Percentiles rank a stretch among this genome's conserved stretches.
Evolutionary conservation across 1,140 invertebrate genomes (phyloP).

Genomic region (Conus ventricosus): DNA sequence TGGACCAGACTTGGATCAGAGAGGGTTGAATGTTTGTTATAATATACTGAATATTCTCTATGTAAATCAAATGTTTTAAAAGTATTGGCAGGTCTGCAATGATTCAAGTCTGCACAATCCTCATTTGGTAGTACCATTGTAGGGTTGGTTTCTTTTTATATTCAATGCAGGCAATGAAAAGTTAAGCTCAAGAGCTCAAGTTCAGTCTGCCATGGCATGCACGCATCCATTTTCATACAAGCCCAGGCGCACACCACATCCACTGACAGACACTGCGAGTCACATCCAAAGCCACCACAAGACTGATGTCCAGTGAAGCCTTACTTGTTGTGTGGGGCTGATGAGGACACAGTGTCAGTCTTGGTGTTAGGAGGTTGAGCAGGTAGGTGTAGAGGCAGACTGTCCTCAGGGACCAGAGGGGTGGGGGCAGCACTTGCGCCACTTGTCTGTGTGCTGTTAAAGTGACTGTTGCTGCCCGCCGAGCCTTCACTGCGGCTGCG

Average conservation of each 20-base stretch:
- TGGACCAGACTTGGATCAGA: too few species aligned
- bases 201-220: background rate
- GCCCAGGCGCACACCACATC: background rate
- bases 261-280: background rate
- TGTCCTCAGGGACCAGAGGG: slow-evolving; percentile 15
- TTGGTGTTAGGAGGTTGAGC: slow-evolving; percentile 6
- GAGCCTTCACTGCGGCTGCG: slow-evolving; percentile 26
- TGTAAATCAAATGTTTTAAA: too few species aligned
- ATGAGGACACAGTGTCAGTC: slow-evolving; percentile 22
- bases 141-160: too few species aligned
- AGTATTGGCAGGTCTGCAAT: too few species aligned
- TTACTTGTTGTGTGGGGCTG: slow-evolving; percentile 23
- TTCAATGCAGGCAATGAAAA: too few species aligned
- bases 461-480: background rate
- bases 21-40: too few species aligned
- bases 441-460: background rate
- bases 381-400: slow-evolving; percentile 11
- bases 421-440: background rate
- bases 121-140: too few species aligned
- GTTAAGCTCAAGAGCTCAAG: too few species aligned
- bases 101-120: too few species aligned
- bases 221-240: background rate
- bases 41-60: too few species aligned
- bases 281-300: background rate
- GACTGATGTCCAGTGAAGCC: background rate